phyloP scores from a whole-genome alignment of 2,113 vertebrate species.

The Theristicus caerulescens region DNA sequence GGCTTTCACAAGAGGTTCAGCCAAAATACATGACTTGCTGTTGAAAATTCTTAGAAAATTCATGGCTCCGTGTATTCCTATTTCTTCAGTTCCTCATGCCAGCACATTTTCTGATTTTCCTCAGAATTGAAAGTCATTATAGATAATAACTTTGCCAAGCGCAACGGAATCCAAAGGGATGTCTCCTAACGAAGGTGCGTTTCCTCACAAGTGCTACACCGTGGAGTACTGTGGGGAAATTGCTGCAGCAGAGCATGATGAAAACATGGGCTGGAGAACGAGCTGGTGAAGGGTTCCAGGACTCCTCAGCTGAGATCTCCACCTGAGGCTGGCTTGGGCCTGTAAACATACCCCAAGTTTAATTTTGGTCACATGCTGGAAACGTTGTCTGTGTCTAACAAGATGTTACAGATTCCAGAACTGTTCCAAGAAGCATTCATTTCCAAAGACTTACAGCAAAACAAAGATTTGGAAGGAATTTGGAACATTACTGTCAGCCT shows the following conservation, averaged over 20 bases:
- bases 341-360: not conserved
- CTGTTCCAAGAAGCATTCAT: not conserved
- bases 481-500: not conserved
- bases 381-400: not conserved
- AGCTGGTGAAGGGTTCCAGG: not conserved
- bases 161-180: not conserved
- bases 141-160: not conserved
- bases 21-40: not conserved
- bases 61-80: not conserved
- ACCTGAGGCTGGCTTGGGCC: not conserved
- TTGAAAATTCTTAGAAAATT: not conserved
- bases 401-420: not conserved
- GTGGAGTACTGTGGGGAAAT: not conserved
- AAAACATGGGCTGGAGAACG: rapidly evolving
- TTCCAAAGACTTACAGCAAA: not conserved
- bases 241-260: not conserved
- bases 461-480: not conserved
- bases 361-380: not conserved
- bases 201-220: not conserved
- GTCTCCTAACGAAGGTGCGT: rapidly evolving
- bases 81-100: not conserved
- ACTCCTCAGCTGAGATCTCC: not conserved
- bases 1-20: not conserved
- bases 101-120: not conserved
- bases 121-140: not conserved